Percentiles rank a stretch among this genome's conserved stretches.
Evolutionary conservation across 2,797 vertebrate species (phyloP).

Genomic region (Eulemur rubriventer): DNA sequence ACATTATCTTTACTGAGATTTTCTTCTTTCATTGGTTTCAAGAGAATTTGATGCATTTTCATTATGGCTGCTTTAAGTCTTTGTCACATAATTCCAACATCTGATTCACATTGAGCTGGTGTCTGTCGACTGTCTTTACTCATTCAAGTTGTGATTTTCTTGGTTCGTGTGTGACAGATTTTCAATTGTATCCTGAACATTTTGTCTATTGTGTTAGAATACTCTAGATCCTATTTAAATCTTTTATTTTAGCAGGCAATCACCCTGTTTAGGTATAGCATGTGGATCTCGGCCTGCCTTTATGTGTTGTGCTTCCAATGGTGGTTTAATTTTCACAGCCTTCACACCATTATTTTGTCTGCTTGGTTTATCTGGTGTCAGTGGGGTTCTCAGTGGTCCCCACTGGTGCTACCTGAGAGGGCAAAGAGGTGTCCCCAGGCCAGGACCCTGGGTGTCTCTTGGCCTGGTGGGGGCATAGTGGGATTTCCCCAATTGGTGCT

Average conservation of each 20-base stretch:
- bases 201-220: neutral
- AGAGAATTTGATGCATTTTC: neutral
- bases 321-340: neutral
- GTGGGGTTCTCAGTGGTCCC: neutral
- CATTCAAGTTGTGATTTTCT: neutral
- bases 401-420: neutral
- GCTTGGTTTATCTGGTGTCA: neutral
- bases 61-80: neutral
- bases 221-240: neutral
- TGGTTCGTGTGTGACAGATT: neutral
- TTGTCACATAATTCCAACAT: neutral
- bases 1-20: conserved; percentile 21
- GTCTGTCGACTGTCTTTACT: neutral
- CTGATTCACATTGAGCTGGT: neutral
- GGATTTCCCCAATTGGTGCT: rapidly evolving
- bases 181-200: neutral
- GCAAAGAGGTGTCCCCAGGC: neutral
- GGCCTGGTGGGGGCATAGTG: neutral
- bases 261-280: neutral
- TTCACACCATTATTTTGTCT: neutral
- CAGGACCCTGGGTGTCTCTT: neutral
- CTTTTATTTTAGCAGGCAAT: neutral
- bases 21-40: neutral
- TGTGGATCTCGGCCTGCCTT: neutral
- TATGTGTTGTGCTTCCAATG: neutral